Conservation (phyloP, 2,113 vertebrate genomes). For the Pyrgilauda ruficollis region DNA sequence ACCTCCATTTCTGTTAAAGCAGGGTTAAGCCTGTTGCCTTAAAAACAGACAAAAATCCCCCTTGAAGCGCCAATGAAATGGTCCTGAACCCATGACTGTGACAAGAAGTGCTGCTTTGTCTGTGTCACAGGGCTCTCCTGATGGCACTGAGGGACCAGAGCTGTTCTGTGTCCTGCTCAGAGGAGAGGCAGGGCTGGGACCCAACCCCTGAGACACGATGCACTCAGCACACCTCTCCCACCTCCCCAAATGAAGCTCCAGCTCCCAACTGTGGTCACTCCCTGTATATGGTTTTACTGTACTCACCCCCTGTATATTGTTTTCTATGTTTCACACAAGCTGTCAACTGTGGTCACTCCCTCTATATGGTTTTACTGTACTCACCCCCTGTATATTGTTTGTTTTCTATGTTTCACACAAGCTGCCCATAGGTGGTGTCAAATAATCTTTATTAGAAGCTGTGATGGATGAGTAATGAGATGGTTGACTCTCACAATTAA, state of each 20-base stretch:
- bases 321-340: neutral
- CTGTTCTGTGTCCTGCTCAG: neutral
- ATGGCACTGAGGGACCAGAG: neutral
- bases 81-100: neutral
- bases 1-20: neutral
- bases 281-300: rapidly evolving
- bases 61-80: neutral
- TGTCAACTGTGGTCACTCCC: rapidly evolving
- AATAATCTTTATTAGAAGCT: neutral
- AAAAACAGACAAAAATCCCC: neutral
- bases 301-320: rapidly evolving
- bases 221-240: neutral
- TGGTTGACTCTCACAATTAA: neutral
- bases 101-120: neutral
- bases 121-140: neutral
- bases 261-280: rapidly evolving
- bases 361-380: rapidly evolving
- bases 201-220: neutral
- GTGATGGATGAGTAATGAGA: neutral
- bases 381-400: rapidly evolving
- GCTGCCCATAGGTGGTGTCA: neutral
- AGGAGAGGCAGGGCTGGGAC: neutral
- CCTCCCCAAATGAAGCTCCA: neutral
- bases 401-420: too few relatives aligned
- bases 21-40: neutral